Evolutionary conservation across 2,113 vertebrate species (phyloP), one percentile per base, ranked within the genome.

Genomic region (Colius striatus): DNA sequence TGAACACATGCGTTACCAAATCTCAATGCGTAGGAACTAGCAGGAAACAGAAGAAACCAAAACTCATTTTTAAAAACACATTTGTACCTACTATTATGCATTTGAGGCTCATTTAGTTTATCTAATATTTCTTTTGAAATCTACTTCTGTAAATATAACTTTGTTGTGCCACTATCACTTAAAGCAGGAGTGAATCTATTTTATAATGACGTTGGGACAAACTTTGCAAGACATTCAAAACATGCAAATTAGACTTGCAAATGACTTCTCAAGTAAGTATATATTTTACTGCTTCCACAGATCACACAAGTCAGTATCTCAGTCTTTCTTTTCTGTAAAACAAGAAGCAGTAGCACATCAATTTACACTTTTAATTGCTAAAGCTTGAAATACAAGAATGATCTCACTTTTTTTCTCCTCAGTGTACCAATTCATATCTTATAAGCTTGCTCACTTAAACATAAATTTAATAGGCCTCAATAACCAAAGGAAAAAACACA

Each of bases 401-500:
- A 85, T 4, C 20, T 5, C 5, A 23, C 29, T 41, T 58, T 75
- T n/a, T 75, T 55, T 68, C 38, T 53, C 14, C 38, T 80, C 60
- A 34, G 43, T 16, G 34, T 82, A 68, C 17, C 45, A 72, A 70
- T 61, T 75, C n/a, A 61, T 84, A 89, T 85, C 60, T 67, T 16
- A 3, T 66, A 89, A 54, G 36, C 94, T 84, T 85, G 19, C 27
- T 76, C 78, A 83, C 62, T 57, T 67, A 76, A 88, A 81, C 63
- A 55, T 81, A 83, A 91, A 66, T 57, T 91, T 85, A 85, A 80
- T 34, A 86, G 72, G 36, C n/a, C 82, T 83, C 68, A 85, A 90
- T n/a, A 95, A 95, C 60, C 75, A 91, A 86, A 67, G 15, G 60
- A 92, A 91, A 93, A 68, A 54, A 7, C 71, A 84, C 45, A 73